phyloP scores from a whole-genome alignment of 2,888 invertebrate genomes.

The Thereva unica region DNA sequence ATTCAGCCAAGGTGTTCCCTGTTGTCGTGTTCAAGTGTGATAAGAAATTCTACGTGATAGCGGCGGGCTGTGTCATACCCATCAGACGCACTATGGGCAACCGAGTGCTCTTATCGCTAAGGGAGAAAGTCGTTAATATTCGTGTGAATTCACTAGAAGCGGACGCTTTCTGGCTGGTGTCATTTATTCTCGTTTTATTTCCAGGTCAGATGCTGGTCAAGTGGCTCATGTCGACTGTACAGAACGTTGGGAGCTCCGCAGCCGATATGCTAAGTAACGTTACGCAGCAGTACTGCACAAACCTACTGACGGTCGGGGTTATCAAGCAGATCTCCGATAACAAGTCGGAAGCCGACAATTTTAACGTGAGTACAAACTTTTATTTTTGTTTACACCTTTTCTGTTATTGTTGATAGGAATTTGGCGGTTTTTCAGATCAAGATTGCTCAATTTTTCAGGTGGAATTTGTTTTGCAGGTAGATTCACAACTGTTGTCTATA shows the following conservation, averaged over 20 bases:
- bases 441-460: no score
- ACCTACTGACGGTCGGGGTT: constrained; percentile 84
- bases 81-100: no score
- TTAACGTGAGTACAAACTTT: constrained; percentile 16
- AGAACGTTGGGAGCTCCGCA: constrained; percentile 70
- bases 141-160: no score
- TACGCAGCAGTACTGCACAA: constrained; percentile 82
- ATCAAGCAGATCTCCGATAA: constrained; percentile 78
- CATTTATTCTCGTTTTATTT: constrained; percentile 23
- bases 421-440: no score
- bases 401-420: no score
- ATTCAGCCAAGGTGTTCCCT: neutral
- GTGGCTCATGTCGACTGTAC: constrained; percentile 77
- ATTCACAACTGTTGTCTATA: no score
- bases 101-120: no score
- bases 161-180: neutral
- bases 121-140: no score
- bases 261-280: constrained; percentile 74
- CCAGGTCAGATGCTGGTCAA: constrained; percentile 89
- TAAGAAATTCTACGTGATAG: constrained; percentile 31
- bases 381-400: neutral
- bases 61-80: neutral
- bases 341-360: constrained; percentile 35
- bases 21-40: constrained; percentile 20
- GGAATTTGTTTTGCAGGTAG: no score